A percentile compares a stretch with the other conserved stretches of the same genome.
Evolutionary conservation across 1,140 invertebrate genomes (phyloP).

Genomic region (Sesamia nonagrioides): DNA sequence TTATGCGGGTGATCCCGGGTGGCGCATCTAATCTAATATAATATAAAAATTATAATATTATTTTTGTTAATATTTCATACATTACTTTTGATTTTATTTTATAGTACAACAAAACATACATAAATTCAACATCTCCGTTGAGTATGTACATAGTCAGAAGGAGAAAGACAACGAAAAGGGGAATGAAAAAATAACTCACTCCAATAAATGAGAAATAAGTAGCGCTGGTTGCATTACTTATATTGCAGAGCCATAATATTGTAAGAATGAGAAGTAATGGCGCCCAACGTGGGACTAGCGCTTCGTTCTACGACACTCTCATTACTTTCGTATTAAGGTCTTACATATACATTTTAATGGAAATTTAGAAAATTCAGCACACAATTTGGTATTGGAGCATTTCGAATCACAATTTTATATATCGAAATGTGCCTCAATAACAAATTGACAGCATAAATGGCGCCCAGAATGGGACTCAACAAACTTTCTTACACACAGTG

Average conservation of each 20-base stretch:
- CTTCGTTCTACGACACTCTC: conserved; percentile 20
- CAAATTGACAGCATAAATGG: background rate
- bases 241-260: conserved; percentile 42
- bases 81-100: no score
- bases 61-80: no score
- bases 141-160: background rate
- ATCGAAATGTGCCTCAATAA: no score
- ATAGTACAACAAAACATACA: no score
- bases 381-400: conserved; percentile 11
- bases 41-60: no score
- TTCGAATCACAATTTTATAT: background rate
- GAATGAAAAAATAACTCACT: conserved; percentile 27
- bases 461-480: conserved; percentile 16
- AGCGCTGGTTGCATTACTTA: conserved; percentile 22
- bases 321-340: conserved; percentile 44
- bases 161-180: background rate
- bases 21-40: no score
- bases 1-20: no score
- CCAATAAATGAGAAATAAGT: conserved; percentile 46
- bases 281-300: conserved; percentile 16
- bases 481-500: background rate
- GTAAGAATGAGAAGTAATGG: conserved; percentile 44
- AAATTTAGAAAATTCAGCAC: conserved; percentile 24
- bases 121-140: background rate
- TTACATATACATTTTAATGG: conserved; percentile 29